Base-by-base conservation (phyloP, 2,888 invertebrate genomes). In the Sinodicranocentrus sp. region DNA sequence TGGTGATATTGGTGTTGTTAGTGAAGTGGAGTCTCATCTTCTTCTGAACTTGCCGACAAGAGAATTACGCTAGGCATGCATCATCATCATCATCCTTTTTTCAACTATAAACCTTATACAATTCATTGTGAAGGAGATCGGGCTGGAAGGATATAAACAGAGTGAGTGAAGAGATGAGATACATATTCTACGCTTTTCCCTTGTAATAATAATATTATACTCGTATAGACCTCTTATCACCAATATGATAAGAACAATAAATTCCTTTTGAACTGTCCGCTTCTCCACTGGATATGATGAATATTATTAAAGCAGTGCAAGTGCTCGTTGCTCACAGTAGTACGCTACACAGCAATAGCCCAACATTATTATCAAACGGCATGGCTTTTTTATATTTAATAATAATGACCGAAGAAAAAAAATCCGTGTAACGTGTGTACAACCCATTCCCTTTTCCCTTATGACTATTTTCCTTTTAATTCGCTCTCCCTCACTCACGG, bases 201-300 rank as follows among this genome's bases (percentile, higher is more conserved):
- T 61, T 65, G 72, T 72, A 79, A 59, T 73, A 82, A 76, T 82
- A 82, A 75, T 87, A 87, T 88, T 88, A 87, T 87, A 85, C 87
- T 87, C 88, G 87, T 88, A 78, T 84, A 87, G 83, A 84, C 86
- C 87, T 88, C 88, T 88, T 88, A 88, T 88, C 88, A 88, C 87
- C 86, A 86, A 79, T 86, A 88, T 87, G 88, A 88, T 88, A 88
- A 88, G 88, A 88, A 88, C 86, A 88, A 87, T 88, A 88, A 88
- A 88, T 88, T 88, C 84, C 85, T 88, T 88, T 88, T 88, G 87
- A 87, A 79, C 68, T 77, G 75, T 84, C 87, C 87, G 88, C 87
- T 84, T 77, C 85, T 85, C 87, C 77, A 85, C 86, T 88, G 87
- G 87, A 84, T 85, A 84, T 84, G 83, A 84, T 82, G 75, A 76